Conservation (phyloP, 2,797 vertebrate genomes). For the Atherinosoma microstoma region DNA sequence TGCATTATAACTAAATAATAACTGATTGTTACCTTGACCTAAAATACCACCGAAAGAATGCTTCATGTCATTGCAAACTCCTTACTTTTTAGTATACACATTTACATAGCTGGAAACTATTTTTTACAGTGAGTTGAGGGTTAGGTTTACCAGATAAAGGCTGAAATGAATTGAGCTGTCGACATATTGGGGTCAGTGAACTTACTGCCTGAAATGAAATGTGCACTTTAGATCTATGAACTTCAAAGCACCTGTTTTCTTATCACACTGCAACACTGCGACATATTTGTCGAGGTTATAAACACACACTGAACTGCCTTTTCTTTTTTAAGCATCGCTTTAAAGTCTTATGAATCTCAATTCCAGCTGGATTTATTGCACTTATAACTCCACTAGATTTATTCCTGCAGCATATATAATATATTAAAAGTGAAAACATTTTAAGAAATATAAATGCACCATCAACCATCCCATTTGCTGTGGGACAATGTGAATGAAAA, state of each 20-base stretch:
- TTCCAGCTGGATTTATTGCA: neutral
- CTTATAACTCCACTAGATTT: neutral
- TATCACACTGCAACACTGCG: constrained; percentile 47
- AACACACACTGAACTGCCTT: constrained; percentile 19
- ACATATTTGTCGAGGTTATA: constrained; percentile 26
- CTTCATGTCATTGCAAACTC: constrained; percentile 2
- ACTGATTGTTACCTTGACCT: neutral
- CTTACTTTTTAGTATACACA: neutral
- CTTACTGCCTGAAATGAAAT: constrained; percentile 34
- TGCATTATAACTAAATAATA: neutral
- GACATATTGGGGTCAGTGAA: constrained; percentile 25
- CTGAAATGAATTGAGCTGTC: constrained; percentile 19
- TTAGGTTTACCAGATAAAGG: constrained; percentile 26
- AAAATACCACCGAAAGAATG: neutral
- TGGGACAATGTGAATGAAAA: constrained; percentile 7
- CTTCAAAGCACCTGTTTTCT: constrained; percentile 58
- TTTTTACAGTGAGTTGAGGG: constrained; percentile 20
- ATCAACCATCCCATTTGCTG: neutral
- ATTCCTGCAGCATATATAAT: neutral
- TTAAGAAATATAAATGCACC: constrained; percentile 2
- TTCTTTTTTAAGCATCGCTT: neutral
- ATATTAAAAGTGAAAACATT: neutral
- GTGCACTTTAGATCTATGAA: constrained; percentile 63
- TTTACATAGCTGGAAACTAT: neutral
- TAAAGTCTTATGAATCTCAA: neutral